These are phyloP conservation scores for Felis catus DNA, from an alignment of 2,113 vertebrate genomes.

Conservation along the genomic window F.catus_Fca126_mat1.0 CM031422.1:72328501-72329000, in stretches of 20 bases:
- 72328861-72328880: too few species aligned
- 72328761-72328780: not conserved
- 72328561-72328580: not conserved
- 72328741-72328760: not conserved
- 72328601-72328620: not conserved
- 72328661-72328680: not conserved
- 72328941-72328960: too few species aligned
- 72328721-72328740: not conserved
- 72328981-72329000: not conserved
- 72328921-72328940: too few species aligned
- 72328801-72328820: too few species aligned
- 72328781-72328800: too few species aligned
- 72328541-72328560: not conserved
- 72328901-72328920: too few species aligned
- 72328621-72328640: too few species aligned
- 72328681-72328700: slow-evolving; percentile 5
- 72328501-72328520: not conserved
- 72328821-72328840: too few species aligned
- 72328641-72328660: not conserved
- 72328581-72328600: not conserved
- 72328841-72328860: too few species aligned
- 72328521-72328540: not conserved
- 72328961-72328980: too few species aligned
- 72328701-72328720: not conserved
- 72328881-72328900: too few species aligned